A percentile compares a stretch with the other conserved stretches of the same genome.
Conservation (phyloP, 2,797 vertebrate genomes). For the Manis crassicaudata region DNA sequence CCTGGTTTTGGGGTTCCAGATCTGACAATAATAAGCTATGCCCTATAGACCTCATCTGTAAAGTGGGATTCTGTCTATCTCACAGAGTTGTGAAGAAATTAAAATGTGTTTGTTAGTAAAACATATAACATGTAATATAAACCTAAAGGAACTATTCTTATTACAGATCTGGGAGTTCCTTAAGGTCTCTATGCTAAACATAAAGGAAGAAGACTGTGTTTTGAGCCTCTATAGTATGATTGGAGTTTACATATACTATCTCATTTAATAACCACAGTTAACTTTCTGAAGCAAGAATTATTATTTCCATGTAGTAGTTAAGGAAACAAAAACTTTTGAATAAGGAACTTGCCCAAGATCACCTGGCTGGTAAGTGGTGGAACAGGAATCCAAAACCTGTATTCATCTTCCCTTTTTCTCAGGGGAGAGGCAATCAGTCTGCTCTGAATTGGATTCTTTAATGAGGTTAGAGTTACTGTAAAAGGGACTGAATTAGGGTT, state of each 20-base stretch:
- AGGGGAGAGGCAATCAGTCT: not conserved
- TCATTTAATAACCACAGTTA: conserved; percentile 41
- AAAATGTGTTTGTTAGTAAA: conserved; percentile 51
- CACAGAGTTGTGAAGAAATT: not conserved
- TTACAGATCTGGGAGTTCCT: not conserved
- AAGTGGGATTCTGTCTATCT: conserved; percentile 5
- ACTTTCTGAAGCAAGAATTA: conserved; percentile 47
- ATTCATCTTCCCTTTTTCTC: not conserved
- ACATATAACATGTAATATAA: conserved; percentile 31
- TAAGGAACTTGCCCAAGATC: conserved; percentile 36
- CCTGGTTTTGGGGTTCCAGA: conserved; percentile 1
- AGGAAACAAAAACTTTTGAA: conserved; percentile 38
- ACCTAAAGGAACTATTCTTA: not conserved
- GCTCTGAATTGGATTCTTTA: not conserved
- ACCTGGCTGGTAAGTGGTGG: not conserved
- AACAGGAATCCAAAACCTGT: not conserved
- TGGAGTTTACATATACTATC: not conserved
- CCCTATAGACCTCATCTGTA: conserved; percentile 20
- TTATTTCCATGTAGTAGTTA: conserved; percentile 45
- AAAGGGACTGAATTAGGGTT: conserved; percentile 1
- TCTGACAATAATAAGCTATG: conserved; percentile 45
- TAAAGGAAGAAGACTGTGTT: conserved; percentile 17
- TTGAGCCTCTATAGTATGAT: not conserved
- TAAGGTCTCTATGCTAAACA: conserved; percentile 2
- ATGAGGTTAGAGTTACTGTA: not conserved